Evolutionary conservation across 2,113 vertebrate genomes (phyloP).

Genomic region (Enhydra lutris): DNA sequence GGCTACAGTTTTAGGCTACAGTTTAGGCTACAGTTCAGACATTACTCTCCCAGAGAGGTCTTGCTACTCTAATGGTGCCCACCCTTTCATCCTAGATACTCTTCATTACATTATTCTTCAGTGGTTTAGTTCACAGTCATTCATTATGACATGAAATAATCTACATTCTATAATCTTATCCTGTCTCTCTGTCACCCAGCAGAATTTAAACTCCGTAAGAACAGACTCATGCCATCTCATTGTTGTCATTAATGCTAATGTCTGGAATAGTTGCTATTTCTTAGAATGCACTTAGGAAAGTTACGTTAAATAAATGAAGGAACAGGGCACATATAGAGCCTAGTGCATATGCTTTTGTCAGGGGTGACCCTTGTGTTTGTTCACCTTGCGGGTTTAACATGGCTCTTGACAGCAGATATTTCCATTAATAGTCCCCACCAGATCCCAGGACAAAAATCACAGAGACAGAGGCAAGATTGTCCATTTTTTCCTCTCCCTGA

Average conservation of each 20-base stretch:
- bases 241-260: neutral
- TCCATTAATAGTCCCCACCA: neutral
- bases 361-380: neutral
- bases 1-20: neutral
- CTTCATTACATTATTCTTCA: neutral
- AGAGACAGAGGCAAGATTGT: neutral
- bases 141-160: neutral
- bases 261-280: neutral
- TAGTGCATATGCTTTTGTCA: neutral
- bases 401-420: neutral
- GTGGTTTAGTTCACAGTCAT: neutral
- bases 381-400: neutral
- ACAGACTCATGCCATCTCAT: neutral
- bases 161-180: neutral
- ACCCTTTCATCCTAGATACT: neutral
- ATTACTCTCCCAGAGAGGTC: neutral
- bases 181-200: neutral
- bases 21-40: neutral
- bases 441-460: neutral
- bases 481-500: neutral
- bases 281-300: neutral
- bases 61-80: neutral
- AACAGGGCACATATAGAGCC: neutral
- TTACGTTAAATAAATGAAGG: neutral
- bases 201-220: neutral